Base-by-base conservation (phyloP, 2,888 invertebrate genomes). In the Netelia virgata region DNA sequence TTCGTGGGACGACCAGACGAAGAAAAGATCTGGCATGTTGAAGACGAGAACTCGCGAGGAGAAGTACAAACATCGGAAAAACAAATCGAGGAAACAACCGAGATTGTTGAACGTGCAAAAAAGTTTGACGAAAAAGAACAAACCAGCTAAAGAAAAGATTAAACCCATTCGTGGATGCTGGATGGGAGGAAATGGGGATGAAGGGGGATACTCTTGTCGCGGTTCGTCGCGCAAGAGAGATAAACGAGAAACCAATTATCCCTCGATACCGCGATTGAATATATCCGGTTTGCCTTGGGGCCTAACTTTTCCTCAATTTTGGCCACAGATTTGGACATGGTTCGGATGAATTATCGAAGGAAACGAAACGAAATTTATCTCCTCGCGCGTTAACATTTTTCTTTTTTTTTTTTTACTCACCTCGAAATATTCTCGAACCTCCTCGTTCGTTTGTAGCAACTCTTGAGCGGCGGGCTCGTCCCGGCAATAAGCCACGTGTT, bases 401-500 rank as follows among this genome's bases (percentile, higher is more conserved):
- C 20, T 20, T 57, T 0, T 53, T 55, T 55, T 20, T 57, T 0
- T 66, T 61, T 66, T 50, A 93, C 95, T 95, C 93, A 98, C 98
- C 95, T 97, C 97, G 93, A 98, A 98, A 94, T 96, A 98, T 88
- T 97, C 96, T 88, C 95, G 95, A 76, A 97, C 96, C 72, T 95
- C 95, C 23, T 96, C 95, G 88, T 97, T 97, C 68, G 95, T 94
- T 84, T 95, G 95, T 57, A 98, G 95, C 89, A 98, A 96, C 83
- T 97, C 96, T 92, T 98, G 97, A 23, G 98, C 97, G 53, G 95
- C 94, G 3, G 97, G 97, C 94, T 98, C 97, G 93, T 97, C 97
- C 92, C 96, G 96, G 93, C 97, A 98, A 94, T 98, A 98, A 78
- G 96, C 96, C 68, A 98, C 98, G 94, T 98, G 98, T 92, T 97